phyloP scores from a whole-genome alignment of 2,113 vertebrate genomes.

The Epinephelus moara region DNA sequence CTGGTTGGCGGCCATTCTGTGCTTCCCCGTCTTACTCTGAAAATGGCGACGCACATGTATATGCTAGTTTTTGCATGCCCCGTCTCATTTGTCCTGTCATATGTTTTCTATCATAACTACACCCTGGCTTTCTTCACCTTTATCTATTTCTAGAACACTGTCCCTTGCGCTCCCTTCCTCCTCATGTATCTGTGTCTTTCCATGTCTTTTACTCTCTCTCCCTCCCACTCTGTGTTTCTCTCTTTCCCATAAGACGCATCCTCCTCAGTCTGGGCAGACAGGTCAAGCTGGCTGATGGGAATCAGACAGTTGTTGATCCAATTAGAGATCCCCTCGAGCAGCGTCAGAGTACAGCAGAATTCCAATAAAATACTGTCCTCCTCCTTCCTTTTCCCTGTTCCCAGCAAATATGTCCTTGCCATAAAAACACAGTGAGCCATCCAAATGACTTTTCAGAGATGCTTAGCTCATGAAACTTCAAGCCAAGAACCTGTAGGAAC shows the following conservation, averaged over 20 bases:
- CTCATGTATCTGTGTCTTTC: constrained; percentile 20
- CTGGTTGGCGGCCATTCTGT: constrained; percentile 53
- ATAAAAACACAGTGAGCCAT: constrained; percentile 16
- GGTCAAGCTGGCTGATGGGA: constrained; percentile 78
- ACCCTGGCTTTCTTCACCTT: background rate
- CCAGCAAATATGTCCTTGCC: constrained; percentile 54
- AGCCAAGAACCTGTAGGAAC: constrained; percentile 23
- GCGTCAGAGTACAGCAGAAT: constrained; percentile 59
- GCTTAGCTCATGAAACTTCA: constrained; percentile 27
- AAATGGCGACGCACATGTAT: constrained; percentile 44
- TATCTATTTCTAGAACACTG: constrained; percentile 27
- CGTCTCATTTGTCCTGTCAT: background rate
- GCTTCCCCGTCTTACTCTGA: constrained; percentile 34
- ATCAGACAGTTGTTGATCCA: constrained; percentile 83
- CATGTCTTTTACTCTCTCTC: constrained; percentile 7
- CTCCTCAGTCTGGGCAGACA: constrained; percentile 62
- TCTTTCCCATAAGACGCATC: constrained; percentile 68
- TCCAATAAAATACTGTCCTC: constrained; percentile 64
- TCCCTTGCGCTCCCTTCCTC: constrained; percentile 7
- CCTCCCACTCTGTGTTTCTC: constrained; percentile 23
- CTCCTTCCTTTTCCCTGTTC: constrained; percentile 28
- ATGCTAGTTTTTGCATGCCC: background rate
- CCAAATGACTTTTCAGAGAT: constrained; percentile 39
- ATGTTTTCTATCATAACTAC: constrained; percentile 1
- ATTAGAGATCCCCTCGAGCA: constrained; percentile 75